phyloP scores from a whole-genome alignment of 2,797 vertebrate species.

The Sphenopsis melanotis region DNA sequence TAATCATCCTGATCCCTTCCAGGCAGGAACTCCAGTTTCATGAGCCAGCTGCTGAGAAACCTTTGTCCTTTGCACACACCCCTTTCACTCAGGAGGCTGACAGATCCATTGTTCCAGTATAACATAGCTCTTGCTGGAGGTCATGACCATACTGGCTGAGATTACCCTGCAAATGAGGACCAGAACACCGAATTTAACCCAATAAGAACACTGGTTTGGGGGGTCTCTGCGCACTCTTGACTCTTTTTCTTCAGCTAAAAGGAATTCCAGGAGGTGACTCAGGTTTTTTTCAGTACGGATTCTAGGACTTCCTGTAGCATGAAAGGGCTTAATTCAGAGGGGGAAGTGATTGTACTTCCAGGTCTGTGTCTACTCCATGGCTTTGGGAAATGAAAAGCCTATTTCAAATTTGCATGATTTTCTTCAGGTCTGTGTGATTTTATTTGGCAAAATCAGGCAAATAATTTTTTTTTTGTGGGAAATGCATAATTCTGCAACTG shows the following conservation, averaged over 20 bases:
- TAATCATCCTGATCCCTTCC: slow-evolving; percentile 61
- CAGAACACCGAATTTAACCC: slow-evolving; percentile 57
- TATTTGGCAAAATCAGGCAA: background rate
- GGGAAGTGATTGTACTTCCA: background rate
- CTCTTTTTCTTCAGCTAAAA: slow-evolving; percentile 35
- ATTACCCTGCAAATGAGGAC: slow-evolving; percentile 56
- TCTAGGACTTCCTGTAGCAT: slow-evolving; percentile 35
- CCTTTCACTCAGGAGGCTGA: slow-evolving; percentile 51
- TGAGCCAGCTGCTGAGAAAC: slow-evolving; percentile 62
- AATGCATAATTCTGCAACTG: background rate
- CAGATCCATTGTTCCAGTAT: slow-evolving; percentile 51
- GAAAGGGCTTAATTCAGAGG: slow-evolving; percentile 23
- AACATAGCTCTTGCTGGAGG: slow-evolving; percentile 59
- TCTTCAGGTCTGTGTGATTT: background rate
- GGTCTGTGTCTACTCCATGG: background rate
- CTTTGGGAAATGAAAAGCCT: background rate
- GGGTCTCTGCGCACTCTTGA: background rate
- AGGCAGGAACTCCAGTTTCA: slow-evolving; percentile 54
- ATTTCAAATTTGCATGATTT: background rate
- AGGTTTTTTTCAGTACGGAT: background rate
- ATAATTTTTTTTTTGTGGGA: background rate
- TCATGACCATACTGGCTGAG: slow-evolving; percentile 60
- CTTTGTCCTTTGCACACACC: slow-evolving; percentile 60
- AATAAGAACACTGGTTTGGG: background rate
- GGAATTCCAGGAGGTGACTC: slow-evolving; percentile 42